phyloP scores from a whole-genome alignment of 2,888 invertebrate species.

The Eurois occulta region DNA sequence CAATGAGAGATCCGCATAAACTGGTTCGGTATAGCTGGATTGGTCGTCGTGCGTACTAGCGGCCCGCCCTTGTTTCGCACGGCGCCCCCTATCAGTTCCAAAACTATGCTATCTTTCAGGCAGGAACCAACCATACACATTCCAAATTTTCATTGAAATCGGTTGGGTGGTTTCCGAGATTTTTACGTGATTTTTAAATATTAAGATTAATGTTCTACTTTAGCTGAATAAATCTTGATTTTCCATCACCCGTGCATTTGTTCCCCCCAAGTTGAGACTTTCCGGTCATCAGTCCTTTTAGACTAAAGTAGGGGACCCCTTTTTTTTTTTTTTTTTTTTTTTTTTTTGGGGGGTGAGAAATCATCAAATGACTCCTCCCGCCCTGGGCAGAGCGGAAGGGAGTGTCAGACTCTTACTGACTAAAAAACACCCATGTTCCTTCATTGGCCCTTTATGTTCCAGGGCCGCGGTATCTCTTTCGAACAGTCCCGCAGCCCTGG shows the following conservation, averaged over 20 bases:
- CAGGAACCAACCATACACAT: background rate
- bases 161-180: background rate
- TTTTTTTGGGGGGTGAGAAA: too few relatives aligned
- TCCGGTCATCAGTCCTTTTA: background rate
- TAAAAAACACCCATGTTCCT: too few relatives aligned
- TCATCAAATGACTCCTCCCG: too few relatives aligned
- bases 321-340: too few relatives aligned
- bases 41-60: background rate
- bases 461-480: too few relatives aligned
- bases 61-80: background rate
- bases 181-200: background rate
- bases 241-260: background rate
- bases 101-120: background rate
- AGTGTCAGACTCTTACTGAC: too few relatives aligned
- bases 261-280: background rate
- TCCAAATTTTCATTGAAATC: background rate
- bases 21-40: background rate
- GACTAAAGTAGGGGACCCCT: background rate
- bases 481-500: too few relatives aligned
- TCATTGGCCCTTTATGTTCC: too few relatives aligned
- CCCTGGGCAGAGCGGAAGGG: too few relatives aligned
- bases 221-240: accelerated
- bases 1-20: background rate
- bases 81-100: background rate
- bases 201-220: background rate